A percentile compares a stretch with the other conserved stretches of the same genome.
Evolutionary conservation across 2,113 vertebrate genomes (phyloP).

Genomic region (Nesospiza acunhae): DNA sequence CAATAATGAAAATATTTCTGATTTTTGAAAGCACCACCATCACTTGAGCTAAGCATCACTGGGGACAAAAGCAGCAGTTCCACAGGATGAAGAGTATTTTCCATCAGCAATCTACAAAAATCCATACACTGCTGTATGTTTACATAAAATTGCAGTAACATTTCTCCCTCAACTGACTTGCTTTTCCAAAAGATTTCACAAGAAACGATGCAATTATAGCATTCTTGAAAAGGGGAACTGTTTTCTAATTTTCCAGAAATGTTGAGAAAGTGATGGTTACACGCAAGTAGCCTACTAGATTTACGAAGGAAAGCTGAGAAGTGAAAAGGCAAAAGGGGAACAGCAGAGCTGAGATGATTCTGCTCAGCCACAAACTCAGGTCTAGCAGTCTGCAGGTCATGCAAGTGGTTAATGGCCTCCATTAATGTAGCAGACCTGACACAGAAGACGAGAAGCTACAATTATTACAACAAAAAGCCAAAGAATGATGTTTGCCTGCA

Average conservation of each 20-base stretch:
- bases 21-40: background rate
- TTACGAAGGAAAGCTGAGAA: background rate
- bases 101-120: background rate
- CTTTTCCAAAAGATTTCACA: background rate
- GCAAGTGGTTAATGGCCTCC: background rate
- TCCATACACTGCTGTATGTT: background rate
- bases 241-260: background rate
- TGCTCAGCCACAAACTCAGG: background rate
- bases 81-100: background rate
- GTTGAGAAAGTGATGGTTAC: background rate
- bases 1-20: background rate
- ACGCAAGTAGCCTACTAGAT: background rate
- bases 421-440: background rate
- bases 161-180: background rate
- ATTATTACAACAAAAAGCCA: background rate
- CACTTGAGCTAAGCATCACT: background rate
- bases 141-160: background rate
- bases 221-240: background rate
- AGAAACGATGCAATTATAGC: background rate
- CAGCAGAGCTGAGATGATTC: background rate
- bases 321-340: background rate
- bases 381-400: background rate
- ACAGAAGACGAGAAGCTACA: background rate
- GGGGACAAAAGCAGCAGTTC: background rate
- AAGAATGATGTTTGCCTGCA: constrained; percentile 1